Base-by-base conservation (phyloP, 2,888 invertebrate genomes). In the Lymantria dispar region DNA sequence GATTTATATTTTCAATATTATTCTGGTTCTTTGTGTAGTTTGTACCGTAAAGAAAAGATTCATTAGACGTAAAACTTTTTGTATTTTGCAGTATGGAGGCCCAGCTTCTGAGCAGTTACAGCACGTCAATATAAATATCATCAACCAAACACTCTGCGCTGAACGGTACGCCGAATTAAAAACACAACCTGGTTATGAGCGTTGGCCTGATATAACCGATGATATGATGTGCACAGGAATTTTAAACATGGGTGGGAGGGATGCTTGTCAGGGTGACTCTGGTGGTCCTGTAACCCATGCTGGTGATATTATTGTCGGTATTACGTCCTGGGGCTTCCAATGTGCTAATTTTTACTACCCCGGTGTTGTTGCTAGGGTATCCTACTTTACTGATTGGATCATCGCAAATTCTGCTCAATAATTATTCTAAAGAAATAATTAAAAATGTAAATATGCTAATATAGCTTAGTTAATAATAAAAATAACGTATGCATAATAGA, bases 221-320 rank as follows among this genome's bases (percentile, higher is more conserved):
- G 40, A 12, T 7, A 83, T 85, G 81, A 7, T 84, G 30, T 85
- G 85, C 62, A 72, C 79, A 13, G 85, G 84, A 31, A 61, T 72
- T 31, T 50, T 54, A 13, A 12, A 57, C 29, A 54, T 68, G 2
- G 79, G 81, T 2, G 80, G 78, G 15, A 72, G 72, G 55, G 86
- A 84, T 59, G 73, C 83, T 8, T 88, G 88, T 66, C 83, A 89
- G 72, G 92, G 91, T n/a, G 92, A 92, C 76, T 87, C 88, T 47
- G 92, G 92, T 8, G 92, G 92, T 14, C 92, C 92, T 8, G 68
- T 85, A 12, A 62, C 74, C 47, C 78, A 84, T 61, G 12, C 66
- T 29, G 48, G 54, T 1, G 54, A 78, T 3, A 58, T 82, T 9
- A 22, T 61, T n/a, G 70, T 78, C 5, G 81, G 80, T 37, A 54